Conservation (phyloP, 2,888 invertebrate species). For the Tanytarsus gracilentus region DNA sequence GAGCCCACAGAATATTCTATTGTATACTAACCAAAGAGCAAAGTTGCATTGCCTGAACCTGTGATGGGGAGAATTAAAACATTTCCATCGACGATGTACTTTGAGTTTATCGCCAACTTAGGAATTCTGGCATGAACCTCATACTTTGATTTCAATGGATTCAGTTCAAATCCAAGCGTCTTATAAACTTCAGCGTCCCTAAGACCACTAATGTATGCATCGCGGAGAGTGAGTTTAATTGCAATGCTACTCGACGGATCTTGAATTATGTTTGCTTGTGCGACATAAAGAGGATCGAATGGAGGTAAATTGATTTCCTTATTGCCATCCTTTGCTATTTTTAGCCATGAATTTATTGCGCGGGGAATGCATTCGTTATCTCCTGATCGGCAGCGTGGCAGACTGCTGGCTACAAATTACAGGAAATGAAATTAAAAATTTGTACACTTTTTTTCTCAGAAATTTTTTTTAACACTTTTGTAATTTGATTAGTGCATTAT, state of each 20-base stretch:
- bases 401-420: constrained; percentile 30
- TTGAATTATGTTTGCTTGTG: constrained; percentile 10
- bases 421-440: not conserved
- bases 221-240: constrained; percentile 1
- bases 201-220: not conserved
- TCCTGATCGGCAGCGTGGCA: constrained; percentile 30
- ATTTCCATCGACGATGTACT: constrained; percentile 34
- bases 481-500: too few species aligned
- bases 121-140: constrained; percentile 32
- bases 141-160: constrained; percentile 30
- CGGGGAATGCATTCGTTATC: constrained; percentile 30
- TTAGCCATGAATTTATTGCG: constrained; percentile 28
- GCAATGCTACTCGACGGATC: not conserved
- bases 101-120: constrained; percentile 35
- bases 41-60: constrained; percentile 27
- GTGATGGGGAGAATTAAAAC: constrained; percentile 29
- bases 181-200: not conserved
- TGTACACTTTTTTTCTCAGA: not conserved
- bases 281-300: constrained; percentile 8
- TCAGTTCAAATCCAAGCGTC: constrained; percentile 33
- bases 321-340: not conserved
- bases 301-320: not conserved
- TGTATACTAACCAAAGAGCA: constrained; percentile 25
- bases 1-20: too few species aligned
- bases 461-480: too few species aligned